Evolutionary conservation across 1,140 invertebrate species (phyloP).

Genomic region (Scaptomyza hsui): DNA sequence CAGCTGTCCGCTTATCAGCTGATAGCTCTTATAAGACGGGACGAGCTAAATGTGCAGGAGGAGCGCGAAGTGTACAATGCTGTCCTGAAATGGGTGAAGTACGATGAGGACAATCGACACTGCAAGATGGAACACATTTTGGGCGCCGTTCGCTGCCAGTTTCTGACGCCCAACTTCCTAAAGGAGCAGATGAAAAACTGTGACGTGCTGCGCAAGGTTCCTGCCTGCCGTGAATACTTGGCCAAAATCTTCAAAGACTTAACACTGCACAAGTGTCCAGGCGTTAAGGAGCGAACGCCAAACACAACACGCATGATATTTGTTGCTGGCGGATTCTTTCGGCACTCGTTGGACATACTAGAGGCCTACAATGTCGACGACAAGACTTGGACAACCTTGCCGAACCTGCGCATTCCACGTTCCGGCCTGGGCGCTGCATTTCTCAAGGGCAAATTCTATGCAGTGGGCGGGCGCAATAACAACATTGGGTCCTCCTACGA

Average conservation of each 20-base stretch:
- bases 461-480: slow-evolving; percentile 95
- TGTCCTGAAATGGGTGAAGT: slow-evolving; percentile 95
- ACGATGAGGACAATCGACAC: slow-evolving; percentile 92
- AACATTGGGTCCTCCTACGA: slow-evolving; percentile 91
- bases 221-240: slow-evolving; percentile 94
- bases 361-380: slow-evolving; percentile 95
- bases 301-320: slow-evolving; percentile 94
- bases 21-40: slow-evolving; percentile 91
- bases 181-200: slow-evolving; percentile 96
- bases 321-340: slow-evolving; percentile 94
- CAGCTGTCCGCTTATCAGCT: slow-evolving; percentile 92
- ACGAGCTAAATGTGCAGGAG: slow-evolving; percentile 95
- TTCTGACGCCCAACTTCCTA: slow-evolving; percentile 94
- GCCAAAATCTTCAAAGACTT: slow-evolving; percentile 95
- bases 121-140: slow-evolving; percentile 94
- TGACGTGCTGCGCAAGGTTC: slow-evolving; percentile 93
- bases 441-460: slow-evolving; percentile 92
- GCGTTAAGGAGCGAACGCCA: slow-evolving; percentile 92
- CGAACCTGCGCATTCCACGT: slow-evolving; percentile 91
- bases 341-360: slow-evolving; percentile 92
- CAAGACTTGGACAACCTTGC: slow-evolving; percentile 91
- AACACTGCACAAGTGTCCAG: slow-evolving; percentile 91
- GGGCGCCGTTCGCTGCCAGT: slow-evolving; percentile 94
- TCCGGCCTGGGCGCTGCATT: slow-evolving; percentile 95
- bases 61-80: slow-evolving; percentile 96